These are phyloP conservation scores for Brachypodius melanocephalos DNA, from an alignment of 2,113 vertebrate genomes.

Conservation along the genomic window DNA sequence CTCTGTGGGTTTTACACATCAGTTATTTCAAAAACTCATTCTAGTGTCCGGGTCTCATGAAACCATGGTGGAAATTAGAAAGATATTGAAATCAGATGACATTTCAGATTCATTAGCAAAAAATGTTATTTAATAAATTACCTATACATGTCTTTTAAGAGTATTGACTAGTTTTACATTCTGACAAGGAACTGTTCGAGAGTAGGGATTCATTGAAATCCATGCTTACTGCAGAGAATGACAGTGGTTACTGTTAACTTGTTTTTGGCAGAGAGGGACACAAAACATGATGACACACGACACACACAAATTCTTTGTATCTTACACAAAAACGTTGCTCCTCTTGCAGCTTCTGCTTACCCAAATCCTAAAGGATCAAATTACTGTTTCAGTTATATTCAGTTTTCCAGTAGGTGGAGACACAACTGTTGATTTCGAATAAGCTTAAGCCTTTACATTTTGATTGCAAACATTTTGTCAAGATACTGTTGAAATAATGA, in stretches of 20 bases:
- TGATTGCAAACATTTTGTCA: background rate
- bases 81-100: background rate
- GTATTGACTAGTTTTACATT: background rate
- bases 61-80: background rate
- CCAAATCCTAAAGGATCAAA: background rate
- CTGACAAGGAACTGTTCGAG: background rate
- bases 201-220: background rate
- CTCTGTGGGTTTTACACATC: background rate
- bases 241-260: background rate
- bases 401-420: slow-evolving; percentile 16
- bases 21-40: background rate
- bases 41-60: background rate
- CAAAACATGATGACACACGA: background rate
- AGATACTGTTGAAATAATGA: background rate
- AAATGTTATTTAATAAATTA: background rate
- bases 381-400: background rate
- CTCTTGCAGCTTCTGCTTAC: background rate
- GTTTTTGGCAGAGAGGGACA: background rate
- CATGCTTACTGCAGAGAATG: background rate
- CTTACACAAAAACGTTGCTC: background rate
- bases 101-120: background rate
- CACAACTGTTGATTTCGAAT: background rate
- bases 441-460: background rate
- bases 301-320: background rate
- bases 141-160: background rate